phyloP scores from a whole-genome alignment of 2,797 vertebrate genomes.

The Enteromius unitaeniatus region DNA sequence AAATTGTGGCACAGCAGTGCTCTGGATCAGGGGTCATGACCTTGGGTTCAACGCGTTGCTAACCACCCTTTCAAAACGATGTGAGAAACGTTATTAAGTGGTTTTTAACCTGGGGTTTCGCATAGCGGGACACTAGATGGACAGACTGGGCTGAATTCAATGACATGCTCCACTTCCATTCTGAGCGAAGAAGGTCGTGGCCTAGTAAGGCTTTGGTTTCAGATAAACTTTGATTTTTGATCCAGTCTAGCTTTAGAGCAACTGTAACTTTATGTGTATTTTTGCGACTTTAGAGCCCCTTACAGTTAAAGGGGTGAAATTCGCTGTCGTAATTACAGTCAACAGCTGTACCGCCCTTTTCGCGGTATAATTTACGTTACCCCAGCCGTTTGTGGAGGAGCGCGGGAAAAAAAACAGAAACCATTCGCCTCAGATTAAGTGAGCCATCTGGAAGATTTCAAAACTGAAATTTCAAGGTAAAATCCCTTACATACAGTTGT shows the following conservation, averaged over 20 bases:
- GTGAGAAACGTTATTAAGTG: background rate
- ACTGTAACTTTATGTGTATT: background rate
- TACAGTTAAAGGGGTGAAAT: background rate
- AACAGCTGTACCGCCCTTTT: background rate
- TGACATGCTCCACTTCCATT: background rate
- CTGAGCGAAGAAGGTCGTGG: conserved; percentile 2
- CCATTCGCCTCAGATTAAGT: background rate
- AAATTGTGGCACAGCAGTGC: conserved; percentile 6
- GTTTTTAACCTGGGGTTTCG: conserved; percentile 1
- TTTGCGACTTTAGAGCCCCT: background rate
- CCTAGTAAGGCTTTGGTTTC: conserved; percentile 26
- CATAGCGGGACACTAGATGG: background rate
- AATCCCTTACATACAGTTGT: background rate
- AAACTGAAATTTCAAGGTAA: conserved; percentile 7
- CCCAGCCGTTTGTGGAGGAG: background rate
- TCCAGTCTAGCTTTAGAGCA: background rate
- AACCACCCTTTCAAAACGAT: background rate
- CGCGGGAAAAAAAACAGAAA: background rate
- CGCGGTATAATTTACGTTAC: background rate
- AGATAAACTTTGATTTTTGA: conserved; percentile 19
- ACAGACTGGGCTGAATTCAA: conserved; percentile 6
- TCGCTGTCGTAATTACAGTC: background rate
- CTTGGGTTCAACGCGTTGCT: conserved; percentile 1
- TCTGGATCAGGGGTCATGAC: background rate
- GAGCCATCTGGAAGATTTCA: background rate